Conservation (phyloP, 2,113 vertebrate genomes). For the Tor tambroides region DNA sequence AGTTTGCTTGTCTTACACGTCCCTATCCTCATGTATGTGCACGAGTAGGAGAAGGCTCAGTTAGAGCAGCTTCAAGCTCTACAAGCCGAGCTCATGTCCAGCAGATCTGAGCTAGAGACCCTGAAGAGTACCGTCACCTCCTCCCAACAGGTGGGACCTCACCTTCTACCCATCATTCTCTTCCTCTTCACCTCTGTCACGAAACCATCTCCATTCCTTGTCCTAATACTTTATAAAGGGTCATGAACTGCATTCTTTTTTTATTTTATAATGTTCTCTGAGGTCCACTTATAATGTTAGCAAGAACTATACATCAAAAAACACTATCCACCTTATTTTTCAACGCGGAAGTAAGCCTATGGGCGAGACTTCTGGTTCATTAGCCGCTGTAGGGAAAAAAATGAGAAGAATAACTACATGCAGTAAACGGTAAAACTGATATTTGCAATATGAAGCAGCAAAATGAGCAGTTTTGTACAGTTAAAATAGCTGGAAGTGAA, state of each 20-base stretch:
- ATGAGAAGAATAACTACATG: too few species aligned
- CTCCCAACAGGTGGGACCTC: conserved; percentile 81
- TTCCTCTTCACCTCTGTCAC: conserved; percentile 28
- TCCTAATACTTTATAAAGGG: not conserved
- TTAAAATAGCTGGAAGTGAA: too few species aligned
- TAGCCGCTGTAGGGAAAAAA: too few species aligned
- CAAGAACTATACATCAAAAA: too few species aligned
- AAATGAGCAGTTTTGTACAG: too few species aligned
- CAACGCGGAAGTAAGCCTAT: too few species aligned
- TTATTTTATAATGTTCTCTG: too few species aligned
- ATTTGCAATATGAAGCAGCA: too few species aligned
- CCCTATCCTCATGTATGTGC: conserved; percentile 38
- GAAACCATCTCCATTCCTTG: conserved; percentile 38
- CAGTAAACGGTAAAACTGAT: too few species aligned
- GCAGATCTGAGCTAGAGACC: conserved; percentile 82
- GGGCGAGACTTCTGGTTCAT: too few species aligned
- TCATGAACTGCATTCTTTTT: not conserved
- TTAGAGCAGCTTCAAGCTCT: conserved; percentile 83
- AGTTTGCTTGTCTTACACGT: conserved; percentile 21
- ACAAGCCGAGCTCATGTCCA: conserved; percentile 85
- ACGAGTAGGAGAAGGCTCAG: conserved; percentile 71
- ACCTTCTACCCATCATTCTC: not conserved
- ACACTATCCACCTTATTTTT: too few species aligned
- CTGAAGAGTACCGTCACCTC: conserved; percentile 79
- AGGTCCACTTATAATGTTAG: too few species aligned